Conservation (phyloP, 2,113 vertebrate genomes). For the Siniperca knerii region DNA sequence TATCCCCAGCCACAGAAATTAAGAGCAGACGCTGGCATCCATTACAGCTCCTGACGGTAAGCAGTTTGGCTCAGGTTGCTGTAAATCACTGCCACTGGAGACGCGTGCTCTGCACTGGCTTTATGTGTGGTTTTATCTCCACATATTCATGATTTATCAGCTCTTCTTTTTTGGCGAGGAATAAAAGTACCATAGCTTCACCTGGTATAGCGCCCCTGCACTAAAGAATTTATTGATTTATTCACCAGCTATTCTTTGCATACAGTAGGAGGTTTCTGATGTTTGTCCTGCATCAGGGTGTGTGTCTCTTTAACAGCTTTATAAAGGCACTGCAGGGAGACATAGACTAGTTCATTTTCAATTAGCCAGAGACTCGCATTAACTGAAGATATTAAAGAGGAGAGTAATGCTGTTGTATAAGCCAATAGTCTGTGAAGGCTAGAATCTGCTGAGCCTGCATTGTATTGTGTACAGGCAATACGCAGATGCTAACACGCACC, state of each 20-base stretch:
- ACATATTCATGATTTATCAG: conserved; percentile 81
- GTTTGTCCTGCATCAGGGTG: conserved; percentile 61
- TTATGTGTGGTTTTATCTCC: conserved; percentile 81
- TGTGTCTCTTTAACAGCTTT: conserved; percentile 71
- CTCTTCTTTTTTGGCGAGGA: conserved; percentile 63
- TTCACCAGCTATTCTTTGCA: conserved; percentile 56
- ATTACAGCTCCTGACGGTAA: conserved; percentile 82
- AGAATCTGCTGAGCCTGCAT: conserved; percentile 79
- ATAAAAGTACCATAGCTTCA: conserved; percentile 59
- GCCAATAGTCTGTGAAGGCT: conserved; percentile 80
- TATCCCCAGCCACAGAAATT: conserved; percentile 76
- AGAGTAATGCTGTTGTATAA: conserved; percentile 76
- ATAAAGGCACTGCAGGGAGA: conserved; percentile 79
- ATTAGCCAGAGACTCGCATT: conserved; percentile 82
- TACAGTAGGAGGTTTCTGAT: conserved; percentile 54
- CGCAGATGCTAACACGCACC: conserved; percentile 46
- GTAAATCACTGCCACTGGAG: conserved; percentile 81
- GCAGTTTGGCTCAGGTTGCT: conserved; percentile 78
- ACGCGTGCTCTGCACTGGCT: conserved; percentile 63
- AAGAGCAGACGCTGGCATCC: conserved; percentile 82
- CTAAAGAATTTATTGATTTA: conserved; percentile 66
- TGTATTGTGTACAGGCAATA: conserved; percentile 48
- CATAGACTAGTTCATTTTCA: conserved; percentile 82
- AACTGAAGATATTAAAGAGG: conserved; percentile 81
- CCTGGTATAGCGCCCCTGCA: conserved; percentile 52